These are phyloP conservation scores for Lutraria lutraria DNA, from an alignment of 2,888 invertebrate genomes.

Conservation along the genomic window DNA sequence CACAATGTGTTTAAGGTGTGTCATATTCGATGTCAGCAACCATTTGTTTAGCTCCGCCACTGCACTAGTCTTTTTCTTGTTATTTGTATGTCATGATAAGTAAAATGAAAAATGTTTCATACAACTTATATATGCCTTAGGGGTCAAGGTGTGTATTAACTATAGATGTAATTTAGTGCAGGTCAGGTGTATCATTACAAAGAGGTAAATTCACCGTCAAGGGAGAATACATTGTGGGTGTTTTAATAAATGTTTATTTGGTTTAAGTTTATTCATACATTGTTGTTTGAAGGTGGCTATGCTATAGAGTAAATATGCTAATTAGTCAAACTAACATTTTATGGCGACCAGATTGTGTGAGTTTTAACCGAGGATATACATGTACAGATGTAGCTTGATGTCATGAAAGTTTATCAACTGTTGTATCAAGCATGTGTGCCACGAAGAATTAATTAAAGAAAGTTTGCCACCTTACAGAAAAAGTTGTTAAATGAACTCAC, in stretches of 20 bases:
- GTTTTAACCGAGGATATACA: no score
- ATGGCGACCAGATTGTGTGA: not conserved
- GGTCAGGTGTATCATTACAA: not conserved
- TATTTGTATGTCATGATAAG: conserved; percentile 9
- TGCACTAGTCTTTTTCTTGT: not conserved
- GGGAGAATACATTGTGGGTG: not conserved
- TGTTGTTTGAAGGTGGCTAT: not conserved
- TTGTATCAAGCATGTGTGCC: no score
- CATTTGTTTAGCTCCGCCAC: conserved; percentile 17
- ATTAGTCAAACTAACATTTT: not conserved
- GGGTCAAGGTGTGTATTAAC: conserved; percentile 9
- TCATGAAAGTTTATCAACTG: no score
- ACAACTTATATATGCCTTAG: not conserved
- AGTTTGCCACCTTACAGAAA: no score
- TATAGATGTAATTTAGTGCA: not conserved
- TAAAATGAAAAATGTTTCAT: conserved; percentile 16
- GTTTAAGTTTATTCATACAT: not conserved
- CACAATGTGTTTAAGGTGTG: not conserved
- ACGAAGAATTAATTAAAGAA: no score
- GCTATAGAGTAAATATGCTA: conserved; percentile 1
- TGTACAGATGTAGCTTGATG: no score
- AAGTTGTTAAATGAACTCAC: no score
- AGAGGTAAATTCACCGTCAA: not conserved
- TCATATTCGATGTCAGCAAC: not conserved
- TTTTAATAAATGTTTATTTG: conserved; percentile 5